Evolutionary conservation across 2,888 invertebrate genomes (phyloP).

Genomic region (Acanthosepion pharaonis): DNA sequence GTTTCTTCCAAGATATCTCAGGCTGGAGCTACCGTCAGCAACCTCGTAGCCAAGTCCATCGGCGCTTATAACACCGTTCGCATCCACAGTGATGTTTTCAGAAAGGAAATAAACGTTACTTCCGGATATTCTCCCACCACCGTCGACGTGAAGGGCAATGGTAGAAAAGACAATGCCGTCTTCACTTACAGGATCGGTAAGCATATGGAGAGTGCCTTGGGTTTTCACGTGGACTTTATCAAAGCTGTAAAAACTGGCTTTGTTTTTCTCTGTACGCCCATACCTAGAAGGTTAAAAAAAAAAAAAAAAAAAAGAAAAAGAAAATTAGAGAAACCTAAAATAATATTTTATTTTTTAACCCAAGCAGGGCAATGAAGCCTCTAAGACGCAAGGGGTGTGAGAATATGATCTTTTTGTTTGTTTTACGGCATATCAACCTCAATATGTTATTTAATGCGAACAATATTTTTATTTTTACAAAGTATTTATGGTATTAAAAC

Average conservation of each 20-base stretch:
- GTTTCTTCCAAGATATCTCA: constrained; percentile 54
- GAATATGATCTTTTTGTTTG: no score
- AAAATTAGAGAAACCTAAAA: not conserved
- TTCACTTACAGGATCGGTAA: constrained; percentile 61
- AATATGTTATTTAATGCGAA: no score
- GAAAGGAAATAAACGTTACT: constrained; percentile 61
- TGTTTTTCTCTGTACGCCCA: constrained; percentile 57
- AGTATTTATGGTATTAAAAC: no score
- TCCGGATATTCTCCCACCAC: constrained; percentile 62
- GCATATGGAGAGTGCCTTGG: constrained; percentile 63
- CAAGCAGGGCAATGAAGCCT: no score
- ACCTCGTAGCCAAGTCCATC: constrained; percentile 61
- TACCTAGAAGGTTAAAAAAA: constrained; percentile 38
- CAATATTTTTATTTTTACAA: no score
- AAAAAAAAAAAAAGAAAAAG: not conserved
- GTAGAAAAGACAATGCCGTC: constrained; percentile 58
- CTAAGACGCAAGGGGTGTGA: no score
- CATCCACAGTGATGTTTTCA: constrained; percentile 62
- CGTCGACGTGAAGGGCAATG: constrained; percentile 61
- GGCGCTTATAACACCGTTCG: constrained; percentile 60
- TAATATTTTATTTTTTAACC: no score
- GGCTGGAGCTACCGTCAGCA: constrained; percentile 52
- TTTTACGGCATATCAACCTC: no score
- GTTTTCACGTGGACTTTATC: constrained; percentile 63
- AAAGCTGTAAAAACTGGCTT: constrained; percentile 58